A percentile compares a stretch with the other conserved stretches of the same genome.
Evolutionary conservation across 2,797 vertebrate genomes (phyloP).

Genomic region (Hybognathus amarus): DNA sequence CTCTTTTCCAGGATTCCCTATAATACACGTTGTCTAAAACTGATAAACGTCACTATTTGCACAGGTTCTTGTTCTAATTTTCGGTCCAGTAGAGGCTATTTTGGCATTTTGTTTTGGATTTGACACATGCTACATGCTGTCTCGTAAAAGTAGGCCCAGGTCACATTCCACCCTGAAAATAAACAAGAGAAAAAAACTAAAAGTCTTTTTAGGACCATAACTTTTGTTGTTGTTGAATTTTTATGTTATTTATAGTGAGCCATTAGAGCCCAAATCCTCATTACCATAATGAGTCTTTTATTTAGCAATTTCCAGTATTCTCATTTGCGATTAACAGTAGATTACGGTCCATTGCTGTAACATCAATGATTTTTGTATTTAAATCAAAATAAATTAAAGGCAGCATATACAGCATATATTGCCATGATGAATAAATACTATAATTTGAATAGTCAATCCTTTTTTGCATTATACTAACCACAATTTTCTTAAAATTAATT

Average conservation of each 20-base stretch:
- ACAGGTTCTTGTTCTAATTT: not conserved
- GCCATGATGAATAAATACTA: not conserved
- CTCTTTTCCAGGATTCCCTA: not conserved
- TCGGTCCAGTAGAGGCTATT: not conserved
- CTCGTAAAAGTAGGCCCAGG: not conserved
- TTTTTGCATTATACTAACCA: constrained; percentile 6
- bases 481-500: too few relatives aligned
- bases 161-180: not conserved
- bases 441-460: not conserved
- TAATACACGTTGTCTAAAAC: not conserved
- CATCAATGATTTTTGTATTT: not conserved
- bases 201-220: not conserved
- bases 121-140: not conserved
- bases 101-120: not conserved
- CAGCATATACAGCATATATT: not conserved
- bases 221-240: not conserved
- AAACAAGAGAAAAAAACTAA: not conserved
- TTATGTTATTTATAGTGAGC: too few relatives aligned
- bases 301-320: not conserved
- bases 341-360: not conserved
- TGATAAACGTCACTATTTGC: not conserved
- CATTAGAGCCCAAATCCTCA: not conserved
- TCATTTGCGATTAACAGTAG: not conserved
- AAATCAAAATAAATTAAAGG: not conserved
- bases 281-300: not conserved